Evolutionary conservation across 1,140 invertebrate genomes (phyloP).

Genomic region (Doryteuthis pealeii): DNA sequence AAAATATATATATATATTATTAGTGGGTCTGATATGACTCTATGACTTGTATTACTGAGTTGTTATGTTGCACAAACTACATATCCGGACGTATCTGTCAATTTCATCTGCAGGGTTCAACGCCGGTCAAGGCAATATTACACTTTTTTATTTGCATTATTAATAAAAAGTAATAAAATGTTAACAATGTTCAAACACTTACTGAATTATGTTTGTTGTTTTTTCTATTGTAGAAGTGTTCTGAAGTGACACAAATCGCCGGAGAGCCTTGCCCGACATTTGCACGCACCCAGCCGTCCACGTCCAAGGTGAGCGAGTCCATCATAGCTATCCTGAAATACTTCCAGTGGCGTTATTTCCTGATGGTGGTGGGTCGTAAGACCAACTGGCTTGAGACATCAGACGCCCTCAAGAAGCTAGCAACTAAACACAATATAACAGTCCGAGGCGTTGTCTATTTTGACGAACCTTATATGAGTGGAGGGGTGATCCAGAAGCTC

Average conservation of each 20-base stretch:
- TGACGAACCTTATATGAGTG: conserved; percentile 22
- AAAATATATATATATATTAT: no score
- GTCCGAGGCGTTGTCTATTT: conserved; percentile 57
- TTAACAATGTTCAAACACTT: no score
- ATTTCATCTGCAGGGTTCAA: no score
- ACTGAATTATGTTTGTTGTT: no score
- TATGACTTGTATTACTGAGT: no score
- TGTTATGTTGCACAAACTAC: no score
- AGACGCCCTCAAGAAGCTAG: conserved; percentile 72
- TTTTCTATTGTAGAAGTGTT: conserved; percentile 9
- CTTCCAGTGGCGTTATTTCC: conserved; percentile 91
- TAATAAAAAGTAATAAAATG: no score
- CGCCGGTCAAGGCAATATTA: no score
- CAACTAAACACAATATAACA: conserved; percentile 73
- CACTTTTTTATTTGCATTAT: no score
- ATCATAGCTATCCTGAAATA: conserved; percentile 83
- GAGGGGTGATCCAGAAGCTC: conserved; percentile 18
- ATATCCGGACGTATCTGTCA: no score
- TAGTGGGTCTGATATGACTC: no score
- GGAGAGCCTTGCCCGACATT: conserved; percentile 70
- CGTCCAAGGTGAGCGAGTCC: conserved; percentile 91
- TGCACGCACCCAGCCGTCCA: conserved; percentile 88
- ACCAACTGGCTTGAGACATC: conserved; percentile 74
- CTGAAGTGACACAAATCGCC: background rate
- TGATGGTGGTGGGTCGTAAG: conserved; percentile 81